A percentile compares a stretch with the other conserved stretches of the same genome.
These are phyloP conservation scores for Oscheius onirici DNA, from an alignment of 2,888 invertebrate species.

Conservation along the genomic window DNA sequence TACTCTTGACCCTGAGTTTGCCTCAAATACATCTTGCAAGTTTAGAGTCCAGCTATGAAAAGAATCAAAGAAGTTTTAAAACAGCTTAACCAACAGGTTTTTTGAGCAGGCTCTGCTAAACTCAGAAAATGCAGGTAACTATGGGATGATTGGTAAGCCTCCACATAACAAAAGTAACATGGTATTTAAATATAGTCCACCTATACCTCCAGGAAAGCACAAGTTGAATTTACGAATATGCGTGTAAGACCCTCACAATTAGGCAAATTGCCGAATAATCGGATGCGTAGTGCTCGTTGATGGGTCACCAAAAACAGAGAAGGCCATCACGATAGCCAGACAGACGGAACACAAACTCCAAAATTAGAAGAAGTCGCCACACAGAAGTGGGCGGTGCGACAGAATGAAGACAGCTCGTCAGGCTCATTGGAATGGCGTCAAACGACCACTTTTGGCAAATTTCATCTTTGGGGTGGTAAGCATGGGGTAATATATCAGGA, in stretches of 20 bases:
- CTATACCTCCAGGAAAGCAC: background rate
- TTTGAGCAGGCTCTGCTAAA: too few relatives aligned
- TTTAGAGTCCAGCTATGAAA: too few relatives aligned
- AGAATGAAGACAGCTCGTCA: conserved; percentile 17
- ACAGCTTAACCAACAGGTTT: too few relatives aligned
- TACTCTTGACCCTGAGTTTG: background rate
- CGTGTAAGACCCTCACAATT: conserved; percentile 16
- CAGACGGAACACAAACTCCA: background rate
- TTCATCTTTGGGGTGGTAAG: conserved; percentile 11
- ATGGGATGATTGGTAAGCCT: too few relatives aligned
- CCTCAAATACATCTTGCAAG: background rate
- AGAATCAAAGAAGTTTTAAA: too few relatives aligned
- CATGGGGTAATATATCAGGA: conserved; percentile 6
- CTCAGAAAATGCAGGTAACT: too few relatives aligned
- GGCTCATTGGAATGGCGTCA: conserved; percentile 26
- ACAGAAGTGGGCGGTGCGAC: conserved; percentile 15
- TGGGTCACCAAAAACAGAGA: conserved; percentile 13
- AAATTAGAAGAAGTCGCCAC: conserved; percentile 5
- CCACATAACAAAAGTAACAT: too few relatives aligned
- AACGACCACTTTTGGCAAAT: conserved; percentile 26
- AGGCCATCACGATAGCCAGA: background rate
- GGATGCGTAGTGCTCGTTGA: conserved; percentile 8
- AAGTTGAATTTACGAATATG: conserved; percentile 13
- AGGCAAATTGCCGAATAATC: conserved; percentile 24
- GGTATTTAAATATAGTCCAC: too few relatives aligned